Conservation (phyloP, 2,888 invertebrate species). For the Periphyllus acericola region DNA sequence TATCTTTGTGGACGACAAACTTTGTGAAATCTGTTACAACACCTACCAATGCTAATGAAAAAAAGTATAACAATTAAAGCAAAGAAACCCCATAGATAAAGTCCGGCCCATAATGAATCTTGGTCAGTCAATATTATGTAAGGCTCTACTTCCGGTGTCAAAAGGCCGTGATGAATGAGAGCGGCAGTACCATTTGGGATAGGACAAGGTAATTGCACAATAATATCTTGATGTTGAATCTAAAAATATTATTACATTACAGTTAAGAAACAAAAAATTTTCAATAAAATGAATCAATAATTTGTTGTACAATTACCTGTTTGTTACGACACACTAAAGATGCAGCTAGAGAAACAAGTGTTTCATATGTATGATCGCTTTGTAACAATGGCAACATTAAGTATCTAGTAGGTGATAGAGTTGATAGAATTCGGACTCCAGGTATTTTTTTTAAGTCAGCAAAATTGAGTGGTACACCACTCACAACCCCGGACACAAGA, state of each 20-base stretch:
- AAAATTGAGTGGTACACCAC: constrained; percentile 78
- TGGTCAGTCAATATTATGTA: constrained; percentile 50
- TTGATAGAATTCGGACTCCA: constrained; percentile 72
- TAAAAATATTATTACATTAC: constrained; percentile 67
- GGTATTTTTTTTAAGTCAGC: constrained; percentile 76
- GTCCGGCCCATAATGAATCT: constrained; percentile 54
- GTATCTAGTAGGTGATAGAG: constrained; percentile 80
- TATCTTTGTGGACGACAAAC: constrained; percentile 47
- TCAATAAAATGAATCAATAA: constrained; percentile 27
- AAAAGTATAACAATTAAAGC: constrained; percentile 56
- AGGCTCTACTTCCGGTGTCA: constrained; percentile 59
- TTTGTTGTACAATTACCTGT: constrained; percentile 70
- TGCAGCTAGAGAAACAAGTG: constrained; percentile 72
- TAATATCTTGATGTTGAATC: constrained; percentile 87
- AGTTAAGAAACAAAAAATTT: neutral
- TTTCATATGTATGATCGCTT: constrained; percentile 75
- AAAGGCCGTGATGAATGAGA: constrained; percentile 64
- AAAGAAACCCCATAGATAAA: constrained; percentile 58
- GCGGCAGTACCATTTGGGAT: constrained; percentile 78
- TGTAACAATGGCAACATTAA: constrained; percentile 75
- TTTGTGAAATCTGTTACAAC: constrained; percentile 59
- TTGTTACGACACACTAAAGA: constrained; percentile 76
- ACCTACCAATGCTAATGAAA: constrained; percentile 60
- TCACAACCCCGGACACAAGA: constrained; percentile 73
- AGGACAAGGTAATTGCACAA: constrained; percentile 84